Base-by-base conservation (phyloP, 2,113 vertebrate species). In the Oreochromis aureus region DNA sequence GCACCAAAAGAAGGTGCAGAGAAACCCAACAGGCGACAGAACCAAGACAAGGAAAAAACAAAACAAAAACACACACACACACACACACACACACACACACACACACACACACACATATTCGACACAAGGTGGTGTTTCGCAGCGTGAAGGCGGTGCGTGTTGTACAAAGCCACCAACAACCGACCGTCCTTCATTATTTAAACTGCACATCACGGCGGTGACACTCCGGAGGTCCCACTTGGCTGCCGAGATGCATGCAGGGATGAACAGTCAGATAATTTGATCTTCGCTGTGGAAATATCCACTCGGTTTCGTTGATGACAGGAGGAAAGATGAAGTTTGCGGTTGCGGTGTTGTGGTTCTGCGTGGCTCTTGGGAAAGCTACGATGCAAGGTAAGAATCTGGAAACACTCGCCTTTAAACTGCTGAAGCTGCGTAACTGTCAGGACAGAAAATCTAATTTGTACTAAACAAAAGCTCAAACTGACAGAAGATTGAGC, bases 251-350 rank as follows among this genome's bases (percentile, higher is more conserved):
- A 83, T 63, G 89, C 87, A 4, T 1, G 66, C 81, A 34, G 81
- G 87, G 78, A 34, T 1, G 41, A 30, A 12, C 58, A 7, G 58
- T 76, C 46, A 59, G 8, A 89, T 87, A 87, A 51, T 89, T 54
- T 90, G 90, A 92, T 88, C 78, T 4, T 11, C 55, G 53, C 81
- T 3, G 7, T 58, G 86, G 86, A 88, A 13, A 19, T 54, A 56
- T 24, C 63, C 36, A 6, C 18, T 34, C 32, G 39, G 16, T 51
- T 71, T 16, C 8, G 87, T 4, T 36, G 48, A 73, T 5, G 34
- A 59, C 6, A n/a, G 24, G 84, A 83, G 73, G 71, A 82, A 93
- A 83, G 76, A 95, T 96, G 96, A 95, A 96, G 95, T 96, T 95
- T 81, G 83, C 90, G 81, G 81, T 89, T 3, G 84, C 92, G 66